Conservation (phyloP, 2,797 vertebrate genomes). For the Champsocephalus esox region DNA sequence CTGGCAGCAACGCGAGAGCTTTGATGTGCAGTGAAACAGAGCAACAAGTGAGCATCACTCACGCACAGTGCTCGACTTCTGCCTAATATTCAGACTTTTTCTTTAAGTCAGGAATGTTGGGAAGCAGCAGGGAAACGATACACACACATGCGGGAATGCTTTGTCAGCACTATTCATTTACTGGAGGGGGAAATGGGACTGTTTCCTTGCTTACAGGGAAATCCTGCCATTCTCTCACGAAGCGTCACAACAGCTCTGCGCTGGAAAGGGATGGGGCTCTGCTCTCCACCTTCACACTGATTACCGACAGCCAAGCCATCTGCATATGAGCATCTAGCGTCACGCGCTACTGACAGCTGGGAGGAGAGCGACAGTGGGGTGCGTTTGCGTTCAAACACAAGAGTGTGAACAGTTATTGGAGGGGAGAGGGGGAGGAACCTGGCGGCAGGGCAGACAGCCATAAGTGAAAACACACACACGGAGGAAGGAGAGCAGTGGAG, state of each 20-base stretch:
- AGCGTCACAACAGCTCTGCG: conserved; percentile 62
- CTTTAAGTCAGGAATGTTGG: conserved; percentile 53
- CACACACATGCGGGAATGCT: conserved; percentile 60
- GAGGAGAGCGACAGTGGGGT: conserved; percentile 53
- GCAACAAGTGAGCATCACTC: conserved; percentile 40
- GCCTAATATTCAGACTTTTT: conserved; percentile 48
- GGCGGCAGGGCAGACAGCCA: conserved; percentile 42
- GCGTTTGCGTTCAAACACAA: conserved; percentile 79
- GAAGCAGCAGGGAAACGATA: conserved; percentile 37
- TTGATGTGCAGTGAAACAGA: conserved; percentile 42
- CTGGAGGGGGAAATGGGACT: conserved; percentile 69
- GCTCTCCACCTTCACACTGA: conserved; percentile 39
- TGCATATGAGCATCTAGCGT: conserved; percentile 34
- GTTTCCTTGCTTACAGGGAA: conserved; percentile 79
- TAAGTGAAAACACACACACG: conserved; percentile 73
- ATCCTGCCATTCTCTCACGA: conserved; percentile 81
- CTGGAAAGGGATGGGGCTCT: conserved; percentile 56
- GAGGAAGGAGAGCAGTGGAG: conserved; percentile 47
- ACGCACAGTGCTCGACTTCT: conserved; percentile 18
- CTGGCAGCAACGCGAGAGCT: conserved; percentile 36
- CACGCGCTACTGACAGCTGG: conserved; percentile 65
- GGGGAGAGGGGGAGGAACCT: conserved; percentile 61
- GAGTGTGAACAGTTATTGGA: conserved; percentile 79
- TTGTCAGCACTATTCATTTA: conserved; percentile 80
- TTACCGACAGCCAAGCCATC: conserved; percentile 54